phyloP scores from a whole-genome alignment of 2,888 invertebrate genomes.

The Peribatodes rhomboidaria region DNA sequence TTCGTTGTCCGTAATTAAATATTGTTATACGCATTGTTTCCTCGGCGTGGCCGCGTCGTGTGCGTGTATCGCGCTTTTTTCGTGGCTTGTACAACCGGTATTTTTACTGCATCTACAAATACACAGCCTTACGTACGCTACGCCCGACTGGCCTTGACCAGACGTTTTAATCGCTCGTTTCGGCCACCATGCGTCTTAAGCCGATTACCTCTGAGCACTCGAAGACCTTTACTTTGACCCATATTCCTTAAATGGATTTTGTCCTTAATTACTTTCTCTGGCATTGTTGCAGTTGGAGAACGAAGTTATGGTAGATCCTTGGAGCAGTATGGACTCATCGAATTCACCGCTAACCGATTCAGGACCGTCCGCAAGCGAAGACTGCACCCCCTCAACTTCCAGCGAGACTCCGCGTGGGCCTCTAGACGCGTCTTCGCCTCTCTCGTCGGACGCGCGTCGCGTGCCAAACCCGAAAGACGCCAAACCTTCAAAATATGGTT shows the following conservation, averaged over 20 bases:
- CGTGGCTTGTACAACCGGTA: constrained; percentile 56
- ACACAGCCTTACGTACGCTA: constrained; percentile 56
- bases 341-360: constrained; percentile 85
- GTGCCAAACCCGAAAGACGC: constrained; percentile 70
- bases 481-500: constrained; percentile 61
- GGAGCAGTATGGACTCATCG: constrained; percentile 86
- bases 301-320: constrained; percentile 85
- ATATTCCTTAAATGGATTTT: constrained; percentile 54
- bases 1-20: constrained; percentile 48
- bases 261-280: constrained; percentile 51
- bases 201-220: constrained; percentile 60
- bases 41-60: constrained; percentile 33
- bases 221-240: constrained; percentile 62
- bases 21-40: constrained; percentile 51
- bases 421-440: constrained; percentile 64
- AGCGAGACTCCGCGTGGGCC: constrained; percentile 71
- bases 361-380: constrained; percentile 83
- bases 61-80: constrained; percentile 48
- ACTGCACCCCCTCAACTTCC: constrained; percentile 81
- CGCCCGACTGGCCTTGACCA: constrained; percentile 69
- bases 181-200: constrained; percentile 60
- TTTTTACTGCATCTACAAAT: constrained; percentile 63
- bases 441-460: constrained; percentile 72
- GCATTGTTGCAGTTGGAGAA: constrained; percentile 85
- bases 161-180: constrained; percentile 60